Base-by-base conservation (phyloP, 2,113 vertebrate species). In the Rhinolophus sinicus region DNA sequence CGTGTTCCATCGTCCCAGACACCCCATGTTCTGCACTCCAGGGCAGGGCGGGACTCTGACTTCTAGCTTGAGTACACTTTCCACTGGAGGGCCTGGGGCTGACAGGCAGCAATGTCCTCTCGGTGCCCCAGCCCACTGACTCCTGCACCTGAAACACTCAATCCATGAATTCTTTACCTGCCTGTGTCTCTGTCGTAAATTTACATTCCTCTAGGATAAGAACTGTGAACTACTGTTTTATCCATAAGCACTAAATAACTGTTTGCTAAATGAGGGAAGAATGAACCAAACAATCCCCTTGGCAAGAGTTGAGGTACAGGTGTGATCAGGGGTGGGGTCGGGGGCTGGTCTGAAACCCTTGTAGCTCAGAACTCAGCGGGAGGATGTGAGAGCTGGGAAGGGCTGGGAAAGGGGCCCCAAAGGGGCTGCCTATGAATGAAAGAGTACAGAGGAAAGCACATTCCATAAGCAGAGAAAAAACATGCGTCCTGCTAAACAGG, bases 401-500 rank as follows among this genome's bases (percentile, higher is more conserved):
- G 65, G 70, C 12, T 3, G 8, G 24, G 88, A 58, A 62, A 82
- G 84, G 19, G 82, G 65, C 86, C 54, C 2, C 5, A 3, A 26
- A 35, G 58, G 47, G 52, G n/a, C 7, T 0, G 8, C 40, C 78
- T 85, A 1, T 12, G 83, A 81, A 72, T 1, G 15, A 30, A 78
- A 77, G 50, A n/a, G 38, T 21, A 65, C 86, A 86, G 18, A 81
- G 47, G 30, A 54, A 21, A 88, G 52, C 77, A 60, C 88, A 91
- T 96, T 89, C 88, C 90, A 44, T 3, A 40, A 0, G 2, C 21
- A 26, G 24, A 26, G 47, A 26, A 69, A 76, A 85, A 92, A 65
- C 22, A 22, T 24, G 65, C 35, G 64, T 84, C 86, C 86, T 97
- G 97, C 60, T 58, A 58, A 96, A 96, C 97, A 90, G 94, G 97